Evolutionary conservation across 2,113 vertebrate genomes (phyloP).

Genomic region (Lycaon pictus): DNA sequence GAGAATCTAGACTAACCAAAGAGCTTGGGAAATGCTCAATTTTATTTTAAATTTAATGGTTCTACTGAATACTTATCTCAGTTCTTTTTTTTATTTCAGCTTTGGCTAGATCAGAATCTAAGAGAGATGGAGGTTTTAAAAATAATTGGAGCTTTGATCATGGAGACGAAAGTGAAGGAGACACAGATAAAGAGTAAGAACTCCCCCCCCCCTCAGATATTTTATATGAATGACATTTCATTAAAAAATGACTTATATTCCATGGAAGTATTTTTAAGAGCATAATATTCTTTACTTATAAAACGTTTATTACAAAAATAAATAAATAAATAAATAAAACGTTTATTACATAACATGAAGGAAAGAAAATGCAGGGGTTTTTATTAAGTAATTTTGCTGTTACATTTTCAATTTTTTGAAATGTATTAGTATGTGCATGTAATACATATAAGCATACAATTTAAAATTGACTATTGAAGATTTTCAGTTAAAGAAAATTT

Average conservation of each 20-base stretch:
- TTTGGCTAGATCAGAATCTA: conserved; percentile 94
- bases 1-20: conserved; percentile 31
- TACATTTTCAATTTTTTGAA: conserved; percentile 62
- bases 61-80: conserved; percentile 84
- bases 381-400: conserved; percentile 53
- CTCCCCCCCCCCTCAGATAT: conserved; percentile 55
- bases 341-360: conserved; percentile 1
- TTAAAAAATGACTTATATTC: conserved; percentile 47
- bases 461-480: conserved; percentile 14
- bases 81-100: conserved; percentile 91
- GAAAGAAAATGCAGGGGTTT: conserved; percentile 8
- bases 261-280: conserved; percentile 41
- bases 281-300: conserved; percentile 23
- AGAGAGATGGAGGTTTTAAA: conserved; percentile 96
- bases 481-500: conserved; percentile 41
- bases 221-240: conserved; percentile 63
- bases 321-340: background rate
- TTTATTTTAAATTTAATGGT: conserved; percentile 77
- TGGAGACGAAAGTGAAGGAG: conserved; percentile 93
- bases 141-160: conserved; percentile 96
- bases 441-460: background rate
- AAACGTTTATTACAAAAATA: background rate
- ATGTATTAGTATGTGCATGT: conserved; percentile 35
- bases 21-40: conserved; percentile 40
- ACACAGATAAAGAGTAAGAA: conserved; percentile 96